Conservation (phyloP, 2,113 vertebrate genomes). For the Ptychochromis oligacanthus region DNA sequence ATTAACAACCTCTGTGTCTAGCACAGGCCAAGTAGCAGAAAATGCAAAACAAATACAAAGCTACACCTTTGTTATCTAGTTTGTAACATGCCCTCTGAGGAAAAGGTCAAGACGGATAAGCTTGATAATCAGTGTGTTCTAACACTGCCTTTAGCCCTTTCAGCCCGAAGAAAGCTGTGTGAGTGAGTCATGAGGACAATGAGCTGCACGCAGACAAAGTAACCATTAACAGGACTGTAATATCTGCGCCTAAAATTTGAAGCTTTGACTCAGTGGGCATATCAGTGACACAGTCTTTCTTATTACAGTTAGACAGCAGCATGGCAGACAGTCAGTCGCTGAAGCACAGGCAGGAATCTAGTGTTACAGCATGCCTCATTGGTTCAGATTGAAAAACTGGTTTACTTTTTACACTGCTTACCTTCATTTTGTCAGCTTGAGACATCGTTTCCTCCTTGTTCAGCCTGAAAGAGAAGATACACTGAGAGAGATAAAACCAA, state of each 20-base stretch:
- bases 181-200: slow-evolving; percentile 18
- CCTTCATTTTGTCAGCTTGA: slow-evolving; percentile 84
- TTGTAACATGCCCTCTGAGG: background rate
- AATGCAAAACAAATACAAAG: background rate
- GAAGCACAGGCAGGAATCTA: slow-evolving; percentile 15
- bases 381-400: background rate
- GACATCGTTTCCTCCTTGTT: slow-evolving; percentile 72
- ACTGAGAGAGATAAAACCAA: background rate
- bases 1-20: background rate
- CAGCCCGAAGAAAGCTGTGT: background rate
- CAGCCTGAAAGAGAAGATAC: slow-evolving; percentile 51
- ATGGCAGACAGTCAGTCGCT: background rate
- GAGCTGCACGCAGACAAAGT: slow-evolving; percentile 4
- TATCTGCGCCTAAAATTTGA: background rate
- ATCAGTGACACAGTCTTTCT: background rate
- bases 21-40: background rate
- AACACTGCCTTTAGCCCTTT: slow-evolving; percentile 14
- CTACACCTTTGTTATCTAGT: background rate
- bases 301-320: background rate
- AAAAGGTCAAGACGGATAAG: slow-evolving; percentile 19
- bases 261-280: background rate
- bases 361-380: background rate
- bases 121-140: slow-evolving; percentile 12
- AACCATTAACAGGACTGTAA: background rate
- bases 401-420: slow-evolving; percentile 38